phyloP scores from a whole-genome alignment of 2,113 vertebrate species.

The Sitta europaea region DNA sequence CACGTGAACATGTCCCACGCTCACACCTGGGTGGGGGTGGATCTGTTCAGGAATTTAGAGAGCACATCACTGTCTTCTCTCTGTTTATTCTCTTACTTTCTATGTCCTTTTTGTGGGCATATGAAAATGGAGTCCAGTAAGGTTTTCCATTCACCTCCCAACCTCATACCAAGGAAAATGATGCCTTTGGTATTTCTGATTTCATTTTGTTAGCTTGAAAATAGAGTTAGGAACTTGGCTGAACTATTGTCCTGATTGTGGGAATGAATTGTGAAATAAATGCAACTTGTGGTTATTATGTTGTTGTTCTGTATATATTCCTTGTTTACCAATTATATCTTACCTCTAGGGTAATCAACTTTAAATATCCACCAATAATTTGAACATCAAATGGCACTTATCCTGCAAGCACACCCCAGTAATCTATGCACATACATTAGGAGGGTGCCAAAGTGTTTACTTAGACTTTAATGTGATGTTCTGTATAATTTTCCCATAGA shows the following conservation, averaged over 20 bases:
- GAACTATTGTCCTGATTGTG: background rate
- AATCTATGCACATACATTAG: slow-evolving; percentile 50
- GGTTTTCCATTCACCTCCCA: background rate
- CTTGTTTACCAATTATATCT: slow-evolving; percentile 57
- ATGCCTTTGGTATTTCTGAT: background rate
- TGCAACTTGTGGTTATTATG: background rate
- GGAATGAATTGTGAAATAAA: background rate
- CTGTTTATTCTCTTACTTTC: background rate
- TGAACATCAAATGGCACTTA: slow-evolving; percentile 26
- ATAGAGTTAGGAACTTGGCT: background rate
- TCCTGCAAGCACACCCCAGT: background rate
- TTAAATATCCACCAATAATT: slow-evolving; percentile 48
- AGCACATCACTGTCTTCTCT: background rate
- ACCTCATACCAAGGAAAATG: rapidly evolving
- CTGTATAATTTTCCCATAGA: slow-evolving; percentile 55
- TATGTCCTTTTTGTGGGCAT: background rate
- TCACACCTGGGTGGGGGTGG: background rate
- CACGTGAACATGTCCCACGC: background rate
- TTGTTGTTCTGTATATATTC: slow-evolving; percentile 38
- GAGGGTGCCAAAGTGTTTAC: slow-evolving; percentile 30
- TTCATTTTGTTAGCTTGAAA: background rate
- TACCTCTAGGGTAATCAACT: slow-evolving; percentile 56
- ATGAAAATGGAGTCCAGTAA: background rate
- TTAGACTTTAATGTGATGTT: slow-evolving; percentile 33
- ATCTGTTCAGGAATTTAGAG: background rate